Base-by-base conservation (phyloP, 2,113 vertebrate genomes). In the Seriola rivoliana region DNA sequence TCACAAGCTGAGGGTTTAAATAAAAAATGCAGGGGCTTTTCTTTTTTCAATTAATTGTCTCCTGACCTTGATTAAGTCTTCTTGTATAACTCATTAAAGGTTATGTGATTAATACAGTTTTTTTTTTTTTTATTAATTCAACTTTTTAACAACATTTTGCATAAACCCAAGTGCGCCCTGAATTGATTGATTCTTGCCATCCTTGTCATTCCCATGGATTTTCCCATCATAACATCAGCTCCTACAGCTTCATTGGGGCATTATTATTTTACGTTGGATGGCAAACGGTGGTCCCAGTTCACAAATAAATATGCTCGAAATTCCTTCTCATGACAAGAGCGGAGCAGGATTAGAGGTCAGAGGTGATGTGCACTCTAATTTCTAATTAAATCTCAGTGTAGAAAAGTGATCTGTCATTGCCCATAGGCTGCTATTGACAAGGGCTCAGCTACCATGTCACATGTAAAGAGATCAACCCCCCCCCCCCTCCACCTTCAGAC, bases 351-450 rank as follows among this genome's bases (percentile, higher is more conserved):
- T 66, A 78, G 69, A 86, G 93, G 91, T 94, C 90, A 92, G 75
- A 87, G 87, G 91, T 94, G 78, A 89, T 21, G 25, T 70, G 81
- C 74, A 71, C 82, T 83, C 76, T 89, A 75, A 89, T 92, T 90
- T 92, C 84, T 94, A 93, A 95, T 93, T 91, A 91, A 93, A 94
- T 94, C 77, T 79, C 81, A 72, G 73, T 40, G 82, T 85, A 88
- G 89, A 87, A 93, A 92, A 94, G 90, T 88, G 80, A 93, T 94
- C 89, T 84, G 85, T 94, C 94, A 90, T 88, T 91, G 89, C 83
- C 72, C 58, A 78, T 69, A 75, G 85, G 89, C 79, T 74, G n/a
- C 87, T 84, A 91, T 88, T 82, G 91, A 92, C 89, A 90, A 73
- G 64, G 63, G 52, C 32, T 78, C 17, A 55, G 68, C 76, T 76